These are phyloP conservation scores for Athetis lepigone DNA, from an alignment of 2,888 invertebrate species.

Conservation along the genomic window DNA sequence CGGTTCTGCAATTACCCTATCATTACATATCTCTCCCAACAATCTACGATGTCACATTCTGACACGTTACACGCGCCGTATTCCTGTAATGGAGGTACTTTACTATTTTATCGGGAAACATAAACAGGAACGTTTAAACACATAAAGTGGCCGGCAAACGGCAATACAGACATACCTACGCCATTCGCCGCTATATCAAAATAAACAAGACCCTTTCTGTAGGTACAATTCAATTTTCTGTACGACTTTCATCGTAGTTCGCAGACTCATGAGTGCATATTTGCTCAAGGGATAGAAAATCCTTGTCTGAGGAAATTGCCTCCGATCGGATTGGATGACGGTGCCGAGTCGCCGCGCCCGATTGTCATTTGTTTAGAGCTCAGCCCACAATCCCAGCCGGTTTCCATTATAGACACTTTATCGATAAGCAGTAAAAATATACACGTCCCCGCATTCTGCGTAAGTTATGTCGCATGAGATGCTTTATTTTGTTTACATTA, in stretches of 20 bases:
- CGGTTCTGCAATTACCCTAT: constrained; percentile 29
- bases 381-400: constrained; percentile 62
- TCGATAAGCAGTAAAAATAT: constrained; percentile 65
- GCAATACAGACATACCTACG: constrained; percentile 51
- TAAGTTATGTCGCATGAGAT: constrained; percentile 43
- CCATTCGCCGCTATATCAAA: constrained; percentile 58
- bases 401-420: constrained; percentile 69
- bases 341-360: constrained; percentile 69
- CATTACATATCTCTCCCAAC: constrained; percentile 41
- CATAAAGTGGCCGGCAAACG: constrained; percentile 55
- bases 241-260: constrained; percentile 77
- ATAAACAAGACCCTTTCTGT: constrained; percentile 72
- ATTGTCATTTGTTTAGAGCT: constrained; percentile 79
- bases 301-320: constrained; percentile 81
- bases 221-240: constrained; percentile 83
- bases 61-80: constrained; percentile 40
- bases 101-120: constrained; percentile 57
- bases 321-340: constrained; percentile 82
- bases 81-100: constrained; percentile 49
- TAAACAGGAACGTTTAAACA: constrained; percentile 59
- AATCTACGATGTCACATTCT: constrained; percentile 51
- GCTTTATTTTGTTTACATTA: constrained; percentile 36
- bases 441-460: constrained; percentile 45
- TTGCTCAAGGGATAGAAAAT: constrained; percentile 83
- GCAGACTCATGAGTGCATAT: constrained; percentile 81